Evolutionary conservation across 2,888 invertebrate species (phyloP).

Genomic region (Hedychridium roseum): DNA sequence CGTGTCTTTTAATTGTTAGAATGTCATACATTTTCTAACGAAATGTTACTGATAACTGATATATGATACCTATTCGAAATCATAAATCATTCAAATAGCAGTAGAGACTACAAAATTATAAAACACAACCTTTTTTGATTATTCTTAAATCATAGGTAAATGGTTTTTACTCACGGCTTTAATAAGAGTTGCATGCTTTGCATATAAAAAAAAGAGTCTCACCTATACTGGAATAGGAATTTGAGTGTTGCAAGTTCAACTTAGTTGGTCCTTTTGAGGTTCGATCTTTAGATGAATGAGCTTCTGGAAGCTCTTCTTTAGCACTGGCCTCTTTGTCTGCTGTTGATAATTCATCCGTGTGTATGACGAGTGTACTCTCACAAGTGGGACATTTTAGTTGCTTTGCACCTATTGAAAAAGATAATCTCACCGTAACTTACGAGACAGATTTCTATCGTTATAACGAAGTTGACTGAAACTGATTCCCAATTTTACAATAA

Average conservation of each 20-base stretch:
- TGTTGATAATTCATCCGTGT: constrained; percentile 62
- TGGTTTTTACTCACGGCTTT: not conserved
- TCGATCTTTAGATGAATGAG: constrained; percentile 21
- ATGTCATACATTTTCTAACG: too few species aligned
- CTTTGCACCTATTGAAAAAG: constrained; percentile 31
- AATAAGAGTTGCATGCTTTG: constrained; percentile 9
- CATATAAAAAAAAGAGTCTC: constrained; percentile 25
- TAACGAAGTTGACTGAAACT: too few species aligned
- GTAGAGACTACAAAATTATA: not conserved
- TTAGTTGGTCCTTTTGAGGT: constrained; percentile 23
- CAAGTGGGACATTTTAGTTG: constrained; percentile 68
- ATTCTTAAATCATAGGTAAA: not conserved
- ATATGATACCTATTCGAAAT: too few species aligned
- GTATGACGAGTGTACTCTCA: constrained; percentile 68
- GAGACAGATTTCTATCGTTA: constrained; percentile 1
- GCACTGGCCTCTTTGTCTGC: constrained; percentile 25
- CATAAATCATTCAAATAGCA: too few species aligned
- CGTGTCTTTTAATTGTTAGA: too few species aligned
- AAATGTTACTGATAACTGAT: too few species aligned
- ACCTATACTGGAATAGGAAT: constrained; percentile 64
- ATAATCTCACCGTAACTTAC: not conserved
- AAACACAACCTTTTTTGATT: constrained; percentile 2
- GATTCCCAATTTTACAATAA: too few species aligned
- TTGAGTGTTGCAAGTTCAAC: constrained; percentile 51
- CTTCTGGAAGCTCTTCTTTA: constrained; percentile 17